phyloP scores from a whole-genome alignment of 2,113 vertebrate genomes.

The Sterna hirundo region DNA sequence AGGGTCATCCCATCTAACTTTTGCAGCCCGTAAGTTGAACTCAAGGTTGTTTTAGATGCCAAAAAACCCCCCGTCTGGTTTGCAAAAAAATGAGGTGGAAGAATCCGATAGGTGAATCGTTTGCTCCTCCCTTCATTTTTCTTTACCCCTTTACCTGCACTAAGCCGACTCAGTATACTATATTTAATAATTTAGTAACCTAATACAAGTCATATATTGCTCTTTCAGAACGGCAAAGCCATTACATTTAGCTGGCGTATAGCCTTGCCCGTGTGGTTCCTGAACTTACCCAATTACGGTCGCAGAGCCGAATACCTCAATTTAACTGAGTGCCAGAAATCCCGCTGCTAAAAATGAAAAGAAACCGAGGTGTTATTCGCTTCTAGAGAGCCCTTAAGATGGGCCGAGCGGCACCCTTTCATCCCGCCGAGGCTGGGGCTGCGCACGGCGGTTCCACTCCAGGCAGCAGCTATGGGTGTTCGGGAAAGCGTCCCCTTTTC shows the following conservation, averaged over 20 bases:
- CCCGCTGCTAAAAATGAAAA: neutral
- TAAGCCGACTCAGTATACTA: no score
- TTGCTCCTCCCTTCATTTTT: neutral
- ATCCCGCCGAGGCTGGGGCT: neutral
- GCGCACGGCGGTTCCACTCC: neutral
- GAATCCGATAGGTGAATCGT: neutral
- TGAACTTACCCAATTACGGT: neutral
- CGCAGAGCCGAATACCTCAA: neutral
- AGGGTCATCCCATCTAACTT: rapidly evolving
- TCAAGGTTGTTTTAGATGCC: neutral
- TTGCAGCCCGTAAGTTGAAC: neutral
- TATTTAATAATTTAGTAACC: neutral
- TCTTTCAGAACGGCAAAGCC: neutral
- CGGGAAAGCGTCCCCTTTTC: neutral
- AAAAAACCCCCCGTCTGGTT: rapidly evolving
- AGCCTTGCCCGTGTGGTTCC: neutral
- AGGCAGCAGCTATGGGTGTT: no score
- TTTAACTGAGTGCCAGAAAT: neutral
- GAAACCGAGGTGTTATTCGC: neutral
- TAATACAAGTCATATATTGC: neutral
- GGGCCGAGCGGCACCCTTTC: neutral
- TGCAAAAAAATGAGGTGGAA: neutral
- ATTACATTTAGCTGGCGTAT: rapidly evolving
- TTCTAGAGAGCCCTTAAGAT: neutral
- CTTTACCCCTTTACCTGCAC: neutral